Conservation (phyloP, 92 coral and sea anemone species). For the Scolanthus callimorphus region DNA sequence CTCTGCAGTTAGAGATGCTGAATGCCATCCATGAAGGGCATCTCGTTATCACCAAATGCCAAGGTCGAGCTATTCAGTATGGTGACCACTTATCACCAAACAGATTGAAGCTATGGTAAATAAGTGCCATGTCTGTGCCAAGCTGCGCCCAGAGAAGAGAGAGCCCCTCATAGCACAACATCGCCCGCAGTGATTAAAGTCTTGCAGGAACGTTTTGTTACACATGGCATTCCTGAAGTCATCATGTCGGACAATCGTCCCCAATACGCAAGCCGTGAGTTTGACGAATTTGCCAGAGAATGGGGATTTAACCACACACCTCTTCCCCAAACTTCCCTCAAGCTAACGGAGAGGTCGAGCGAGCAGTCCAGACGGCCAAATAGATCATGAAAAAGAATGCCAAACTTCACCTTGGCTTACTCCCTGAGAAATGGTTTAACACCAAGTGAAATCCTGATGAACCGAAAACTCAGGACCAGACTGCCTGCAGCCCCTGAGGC, state of each 20-base stretch:
- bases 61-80: constrained; percentile 38
- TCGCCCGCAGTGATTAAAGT: constrained; percentile 7
- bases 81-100: constrained; percentile 41
- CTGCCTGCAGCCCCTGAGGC: constrained; percentile 1
- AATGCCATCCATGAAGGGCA: constrained; percentile 35
- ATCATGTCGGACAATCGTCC: constrained; percentile 15
- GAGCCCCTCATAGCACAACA: constrained; percentile 37
- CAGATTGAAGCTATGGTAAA: constrained; percentile 38
- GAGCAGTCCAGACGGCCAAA: constrained; percentile 7
- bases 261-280: constrained; percentile 13
- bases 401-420: constrained; percentile 12
- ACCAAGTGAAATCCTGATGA: constrained; percentile 8
- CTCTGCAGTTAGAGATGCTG: constrained; percentile 29
- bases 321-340: background rate
- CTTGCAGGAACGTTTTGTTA: constrained; percentile 6
- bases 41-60: constrained; percentile 35
- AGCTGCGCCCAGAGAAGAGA: constrained; percentile 18
- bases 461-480: constrained; percentile 3
- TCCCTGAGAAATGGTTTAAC: constrained; percentile 9
- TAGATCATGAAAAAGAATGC: constrained; percentile 4
- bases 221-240: constrained; percentile 6
- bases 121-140: constrained; percentile 35
- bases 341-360: too few species aligned
- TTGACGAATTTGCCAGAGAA: constrained; percentile 1
- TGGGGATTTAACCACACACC: constrained; percentile 4